Conservation (phyloP, 1,140 invertebrate species). For the Ips nitidus region DNA sequence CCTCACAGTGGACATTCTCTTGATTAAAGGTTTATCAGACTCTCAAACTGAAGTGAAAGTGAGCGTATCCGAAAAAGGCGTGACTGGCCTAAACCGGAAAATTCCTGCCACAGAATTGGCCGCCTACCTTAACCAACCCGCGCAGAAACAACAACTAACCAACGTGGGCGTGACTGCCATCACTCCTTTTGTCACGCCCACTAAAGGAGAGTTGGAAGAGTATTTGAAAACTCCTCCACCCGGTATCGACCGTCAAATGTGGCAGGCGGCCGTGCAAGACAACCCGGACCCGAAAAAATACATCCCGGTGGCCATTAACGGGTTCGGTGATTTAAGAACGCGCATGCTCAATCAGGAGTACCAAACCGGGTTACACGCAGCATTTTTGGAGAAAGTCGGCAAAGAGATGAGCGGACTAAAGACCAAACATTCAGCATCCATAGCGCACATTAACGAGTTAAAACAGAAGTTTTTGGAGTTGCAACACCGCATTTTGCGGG, state of each 20-base stretch:
- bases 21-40: conserved; percentile 72
- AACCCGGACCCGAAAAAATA: conserved; percentile 89
- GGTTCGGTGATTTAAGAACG: conserved; percentile 82
- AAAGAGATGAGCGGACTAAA: conserved; percentile 76
- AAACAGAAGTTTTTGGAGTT: conserved; percentile 74
- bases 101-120: conserved; percentile 75
- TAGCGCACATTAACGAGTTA: conserved; percentile 72
- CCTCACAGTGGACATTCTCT: conserved; percentile 74
- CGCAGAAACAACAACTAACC: conserved; percentile 68
- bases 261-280: conserved; percentile 89
- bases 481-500: conserved; percentile 75
- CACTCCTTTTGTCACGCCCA: conserved; percentile 64
- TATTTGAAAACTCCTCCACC: conserved; percentile 78
- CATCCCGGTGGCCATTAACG: conserved; percentile 90
- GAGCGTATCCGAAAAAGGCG: conserved; percentile 76
- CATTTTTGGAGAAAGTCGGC: conserved; percentile 73
- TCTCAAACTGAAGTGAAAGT: conserved; percentile 75
- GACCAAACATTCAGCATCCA: conserved; percentile 68
- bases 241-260: conserved; percentile 77
- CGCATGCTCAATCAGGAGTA: conserved; percentile 80
- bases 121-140: conserved; percentile 66
- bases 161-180: conserved; percentile 63
- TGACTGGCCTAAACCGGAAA: conserved; percentile 65
- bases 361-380: conserved; percentile 76
- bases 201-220: conserved; percentile 77